Evolutionary conservation across 1,140 invertebrate species (phyloP).

Genomic region (Drosophila parabipectinata): DNA sequence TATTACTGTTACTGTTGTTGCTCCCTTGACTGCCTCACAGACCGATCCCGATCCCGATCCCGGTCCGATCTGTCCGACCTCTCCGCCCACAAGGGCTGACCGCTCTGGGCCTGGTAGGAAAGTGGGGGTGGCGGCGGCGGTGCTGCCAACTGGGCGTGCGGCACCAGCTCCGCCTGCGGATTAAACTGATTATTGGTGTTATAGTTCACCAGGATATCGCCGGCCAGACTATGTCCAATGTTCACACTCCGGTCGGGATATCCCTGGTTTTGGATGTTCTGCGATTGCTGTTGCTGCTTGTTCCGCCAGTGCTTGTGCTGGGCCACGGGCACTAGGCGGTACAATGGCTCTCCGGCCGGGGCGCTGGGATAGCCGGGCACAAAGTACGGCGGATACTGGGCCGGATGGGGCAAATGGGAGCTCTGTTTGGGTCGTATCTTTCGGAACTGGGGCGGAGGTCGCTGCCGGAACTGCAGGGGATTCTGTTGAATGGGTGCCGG

Average conservation of each 20-base stretch:
- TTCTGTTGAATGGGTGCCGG: slow-evolving; percentile 27
- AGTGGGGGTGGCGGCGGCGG: slow-evolving; percentile 58
- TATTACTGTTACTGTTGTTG: slow-evolving; percentile 18
- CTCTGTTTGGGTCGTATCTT: slow-evolving; percentile 40
- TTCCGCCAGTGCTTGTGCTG: slow-evolving; percentile 69
- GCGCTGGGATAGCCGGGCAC: slow-evolving; percentile 61
- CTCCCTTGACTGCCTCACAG: slow-evolving; percentile 31
- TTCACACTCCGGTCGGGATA: slow-evolving; percentile 58
- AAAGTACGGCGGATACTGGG: slow-evolving; percentile 62
- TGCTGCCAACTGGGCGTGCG: slow-evolving; percentile 60
- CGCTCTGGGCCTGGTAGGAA: slow-evolving; percentile 76
- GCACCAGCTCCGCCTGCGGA: slow-evolving; percentile 88
- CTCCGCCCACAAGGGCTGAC: slow-evolving; percentile 56
- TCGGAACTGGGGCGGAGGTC: slow-evolving; percentile 48
- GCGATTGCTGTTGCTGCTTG: slow-evolving; percentile 61
- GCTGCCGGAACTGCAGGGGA: slow-evolving; percentile 60
- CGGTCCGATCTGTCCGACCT: slow-evolving; percentile 7
- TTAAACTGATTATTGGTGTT: slow-evolving; percentile 85
- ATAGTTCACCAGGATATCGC: slow-evolving; percentile 69
- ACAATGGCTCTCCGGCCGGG: slow-evolving; percentile 53
- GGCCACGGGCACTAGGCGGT: slow-evolving; percentile 68
- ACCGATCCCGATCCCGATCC: slow-evolving; percentile 15
- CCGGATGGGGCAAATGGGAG: slow-evolving; percentile 16
- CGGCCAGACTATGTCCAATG: slow-evolving; percentile 64
- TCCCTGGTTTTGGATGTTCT: slow-evolving; percentile 70